Evolutionary conservation across 1,140 invertebrate genomes (phyloP).

Genomic region (Sipha flava): DNA sequence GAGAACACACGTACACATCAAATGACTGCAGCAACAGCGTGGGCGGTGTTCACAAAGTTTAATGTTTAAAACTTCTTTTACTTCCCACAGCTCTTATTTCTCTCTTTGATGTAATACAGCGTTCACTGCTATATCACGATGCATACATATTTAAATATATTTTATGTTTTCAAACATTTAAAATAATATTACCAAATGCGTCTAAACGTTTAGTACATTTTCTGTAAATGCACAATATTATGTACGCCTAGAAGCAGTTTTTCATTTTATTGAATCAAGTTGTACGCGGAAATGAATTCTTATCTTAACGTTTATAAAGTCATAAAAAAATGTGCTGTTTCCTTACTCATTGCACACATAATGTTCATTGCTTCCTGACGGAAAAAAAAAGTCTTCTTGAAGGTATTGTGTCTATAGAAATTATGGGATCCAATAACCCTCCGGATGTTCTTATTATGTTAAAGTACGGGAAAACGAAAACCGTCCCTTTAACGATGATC

Average conservation of each 20-base stretch:
- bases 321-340: background rate
- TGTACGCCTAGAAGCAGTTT: too few relatives aligned
- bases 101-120: too few relatives aligned
- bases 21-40: too few relatives aligned
- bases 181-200: background rate
- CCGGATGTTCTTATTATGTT: background rate
- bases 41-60: too few relatives aligned
- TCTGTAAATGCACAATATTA: background rate
- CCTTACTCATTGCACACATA: background rate
- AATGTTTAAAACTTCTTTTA: too few relatives aligned
- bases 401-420: background rate
- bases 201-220: background rate
- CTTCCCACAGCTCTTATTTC: too few relatives aligned
- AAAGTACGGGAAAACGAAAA: constrained; percentile 2
- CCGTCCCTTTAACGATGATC: background rate
- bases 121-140: too few relatives aligned
- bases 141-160: too few relatives aligned
- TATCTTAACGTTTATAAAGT: background rate
- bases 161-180: too few relatives aligned
- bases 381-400: background rate
- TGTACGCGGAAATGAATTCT: too few relatives aligned
- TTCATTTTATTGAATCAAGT: background rate
- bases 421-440: background rate
- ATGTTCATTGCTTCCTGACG: background rate
- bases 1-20: too few relatives aligned